These are phyloP conservation scores for Protonibea diacanthus DNA, from an alignment of 2,797 vertebrate genomes.

Conservation along the genomic window DNA sequence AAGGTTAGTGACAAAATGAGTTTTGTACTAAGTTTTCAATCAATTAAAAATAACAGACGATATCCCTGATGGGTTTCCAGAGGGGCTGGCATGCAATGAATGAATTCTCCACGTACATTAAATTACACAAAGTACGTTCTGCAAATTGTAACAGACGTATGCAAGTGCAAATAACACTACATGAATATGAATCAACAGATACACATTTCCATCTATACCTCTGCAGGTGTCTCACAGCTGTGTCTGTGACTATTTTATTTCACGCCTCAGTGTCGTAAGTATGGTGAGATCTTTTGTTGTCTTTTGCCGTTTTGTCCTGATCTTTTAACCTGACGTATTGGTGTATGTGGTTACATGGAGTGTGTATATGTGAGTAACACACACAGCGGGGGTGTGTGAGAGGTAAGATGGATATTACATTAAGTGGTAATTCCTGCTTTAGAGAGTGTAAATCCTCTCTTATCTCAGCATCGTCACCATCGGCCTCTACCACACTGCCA, in stretches of 20 bases:
- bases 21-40: too few species aligned
- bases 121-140: background rate
- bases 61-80: background rate
- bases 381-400: too few species aligned
- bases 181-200: background rate
- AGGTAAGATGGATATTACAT: conserved; percentile 33
- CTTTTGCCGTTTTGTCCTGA: conserved; percentile 12
- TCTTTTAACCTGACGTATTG: background rate
- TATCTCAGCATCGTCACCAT: conserved; percentile 18
- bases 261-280: background rate
- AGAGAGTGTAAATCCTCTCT: conserved; percentile 35
- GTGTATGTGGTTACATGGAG: background rate
- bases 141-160: background rate
- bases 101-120: background rate
- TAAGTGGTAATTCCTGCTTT: conserved; percentile 46
- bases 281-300: background rate
- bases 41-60: background rate
- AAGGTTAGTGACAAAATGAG: too few species aligned
- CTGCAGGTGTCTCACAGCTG: background rate
- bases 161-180: background rate
- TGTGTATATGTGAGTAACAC: conserved; percentile 2
- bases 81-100: background rate
- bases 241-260: background rate
- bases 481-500: conserved; percentile 31
- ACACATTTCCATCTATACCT: too few species aligned